Percentiles rank a stretch among this genome's conserved stretches.
Conservation (phyloP, 2,888 invertebrate genomes). For the Eulithis prunata region DNA sequence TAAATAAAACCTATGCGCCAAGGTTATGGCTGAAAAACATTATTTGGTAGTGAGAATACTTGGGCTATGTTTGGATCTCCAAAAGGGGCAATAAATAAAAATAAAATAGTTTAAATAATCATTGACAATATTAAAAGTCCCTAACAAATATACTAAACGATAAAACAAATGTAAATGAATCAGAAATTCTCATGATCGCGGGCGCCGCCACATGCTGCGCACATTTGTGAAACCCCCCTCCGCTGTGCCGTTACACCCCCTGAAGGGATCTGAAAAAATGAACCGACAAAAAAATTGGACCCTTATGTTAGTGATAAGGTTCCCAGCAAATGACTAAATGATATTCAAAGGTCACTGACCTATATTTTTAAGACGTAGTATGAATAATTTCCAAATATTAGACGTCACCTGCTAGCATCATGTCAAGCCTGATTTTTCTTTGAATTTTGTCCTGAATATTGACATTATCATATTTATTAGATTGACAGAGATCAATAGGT, state of each 20-base stretch:
- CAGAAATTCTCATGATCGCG: conserved; percentile 78
- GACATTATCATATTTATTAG: conserved; percentile 26
- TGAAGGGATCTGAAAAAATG: conserved; percentile 75
- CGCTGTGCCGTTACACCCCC: conserved; percentile 57
- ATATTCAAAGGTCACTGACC: conserved; percentile 27
- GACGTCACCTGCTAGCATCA: too few relatives aligned
- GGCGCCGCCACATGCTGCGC: conserved; percentile 71
- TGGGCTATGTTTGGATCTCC: too few relatives aligned
- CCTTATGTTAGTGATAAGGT: conserved; percentile 47
- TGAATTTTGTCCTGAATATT: conserved; percentile 5
- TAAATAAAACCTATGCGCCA: too few relatives aligned
- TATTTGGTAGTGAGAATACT: neutral
- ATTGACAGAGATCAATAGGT: conserved; percentile 13
- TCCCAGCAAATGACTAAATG: conserved; percentile 37
- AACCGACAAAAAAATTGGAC: conserved; percentile 52
- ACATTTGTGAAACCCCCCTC: conserved; percentile 68
- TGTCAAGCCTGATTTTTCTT: neutral
- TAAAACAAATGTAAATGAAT: conserved; percentile 71
- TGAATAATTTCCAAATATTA: neutral
- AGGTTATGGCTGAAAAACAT: too few relatives aligned
- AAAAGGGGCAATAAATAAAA: too few relatives aligned
- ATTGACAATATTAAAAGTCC: too few relatives aligned
- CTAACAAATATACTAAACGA: conserved; percentile 36
- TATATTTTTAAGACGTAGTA: conserved; percentile 19
- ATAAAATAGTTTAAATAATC: too few relatives aligned